Evolutionary conservation across 2,113 vertebrate species (phyloP).

Genomic region (Tretioscincus oriximinensis): DNA sequence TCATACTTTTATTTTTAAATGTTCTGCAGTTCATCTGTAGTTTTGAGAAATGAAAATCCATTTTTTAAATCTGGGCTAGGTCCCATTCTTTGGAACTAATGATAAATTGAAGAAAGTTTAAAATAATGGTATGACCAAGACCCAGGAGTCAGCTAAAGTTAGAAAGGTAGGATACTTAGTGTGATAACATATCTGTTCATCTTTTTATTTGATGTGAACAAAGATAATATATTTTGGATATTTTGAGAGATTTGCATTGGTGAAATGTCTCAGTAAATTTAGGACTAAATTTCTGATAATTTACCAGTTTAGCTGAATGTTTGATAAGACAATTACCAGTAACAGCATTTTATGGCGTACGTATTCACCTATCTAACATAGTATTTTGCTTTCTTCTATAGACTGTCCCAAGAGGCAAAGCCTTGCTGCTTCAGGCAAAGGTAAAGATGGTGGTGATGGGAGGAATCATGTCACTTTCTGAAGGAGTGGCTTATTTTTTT

Average conservation of each 20-base stretch:
- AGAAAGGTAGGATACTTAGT: background rate
- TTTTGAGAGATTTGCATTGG: background rate
- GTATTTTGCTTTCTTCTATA: slow-evolving; percentile 62
- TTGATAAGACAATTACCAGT: background rate
- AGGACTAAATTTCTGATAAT: background rate
- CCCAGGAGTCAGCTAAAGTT: no score
- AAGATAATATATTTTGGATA: background rate
- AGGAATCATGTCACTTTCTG: background rate
- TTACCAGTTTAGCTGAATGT: background rate
- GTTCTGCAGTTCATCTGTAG: no score
- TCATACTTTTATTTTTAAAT: no score
- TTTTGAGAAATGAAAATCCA: no score
- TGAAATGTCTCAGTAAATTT: no score
- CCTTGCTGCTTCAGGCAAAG: slow-evolving; percentile 96
- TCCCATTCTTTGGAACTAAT: no score
- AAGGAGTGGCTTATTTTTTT: background rate
- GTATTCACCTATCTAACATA: slow-evolving; percentile 1
- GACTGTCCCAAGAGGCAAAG: slow-evolving; percentile 90
- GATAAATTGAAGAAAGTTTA: no score
- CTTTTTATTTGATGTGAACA: background rate
- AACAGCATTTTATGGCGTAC: background rate
- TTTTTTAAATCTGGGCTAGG: no score
- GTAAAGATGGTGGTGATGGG: slow-evolving; percentile 66
- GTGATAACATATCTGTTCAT: background rate
- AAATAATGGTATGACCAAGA: no score